These are phyloP conservation scores for Amphiprion ocellaris DNA, from an alignment of 2,113 vertebrate species.

Conservation along the genomic window DNA sequence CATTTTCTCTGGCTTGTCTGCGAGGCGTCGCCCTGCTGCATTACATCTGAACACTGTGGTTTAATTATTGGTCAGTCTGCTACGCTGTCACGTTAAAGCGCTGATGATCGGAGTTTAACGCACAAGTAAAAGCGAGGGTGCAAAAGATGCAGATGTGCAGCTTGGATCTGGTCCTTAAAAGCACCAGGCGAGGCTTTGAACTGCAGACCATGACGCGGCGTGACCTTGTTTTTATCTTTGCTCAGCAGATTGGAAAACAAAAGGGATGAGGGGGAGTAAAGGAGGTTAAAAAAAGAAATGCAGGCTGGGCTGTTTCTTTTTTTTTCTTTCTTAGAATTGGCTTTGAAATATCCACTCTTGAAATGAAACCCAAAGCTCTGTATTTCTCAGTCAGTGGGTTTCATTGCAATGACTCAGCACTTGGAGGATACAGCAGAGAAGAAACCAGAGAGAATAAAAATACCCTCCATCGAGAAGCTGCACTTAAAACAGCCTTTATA, in stretches of 20 bases:
- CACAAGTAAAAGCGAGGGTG: background rate
- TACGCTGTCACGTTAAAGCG: background rate
- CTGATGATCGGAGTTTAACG: background rate
- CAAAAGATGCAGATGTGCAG: conserved; percentile 19
- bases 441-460: conserved; percentile 1
- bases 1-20: conserved; percentile 2
- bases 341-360: conserved; percentile 56
- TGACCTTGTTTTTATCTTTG: conserved; percentile 64
- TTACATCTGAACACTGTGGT: conserved; percentile 6
- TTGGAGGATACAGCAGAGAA: conserved; percentile 25
- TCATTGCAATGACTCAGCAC: conserved; percentile 46
- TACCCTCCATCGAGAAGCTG: background rate
- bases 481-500: background rate
- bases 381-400: conserved; percentile 41
- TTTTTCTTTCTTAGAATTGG: background rate
- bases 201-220: conserved; percentile 39
- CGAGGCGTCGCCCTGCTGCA: background rate
- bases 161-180: conserved; percentile 26
- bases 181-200: background rate
- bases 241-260: conserved; percentile 66
- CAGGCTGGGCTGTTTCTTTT: background rate
- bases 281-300: conserved; percentile 22
- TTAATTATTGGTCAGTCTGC: conserved; percentile 20
- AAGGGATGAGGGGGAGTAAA: conserved; percentile 2
- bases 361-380: conserved; percentile 59